phyloP scores from a whole-genome alignment of 1,140 invertebrate genomes.

The Drosophila parvula region DNA sequence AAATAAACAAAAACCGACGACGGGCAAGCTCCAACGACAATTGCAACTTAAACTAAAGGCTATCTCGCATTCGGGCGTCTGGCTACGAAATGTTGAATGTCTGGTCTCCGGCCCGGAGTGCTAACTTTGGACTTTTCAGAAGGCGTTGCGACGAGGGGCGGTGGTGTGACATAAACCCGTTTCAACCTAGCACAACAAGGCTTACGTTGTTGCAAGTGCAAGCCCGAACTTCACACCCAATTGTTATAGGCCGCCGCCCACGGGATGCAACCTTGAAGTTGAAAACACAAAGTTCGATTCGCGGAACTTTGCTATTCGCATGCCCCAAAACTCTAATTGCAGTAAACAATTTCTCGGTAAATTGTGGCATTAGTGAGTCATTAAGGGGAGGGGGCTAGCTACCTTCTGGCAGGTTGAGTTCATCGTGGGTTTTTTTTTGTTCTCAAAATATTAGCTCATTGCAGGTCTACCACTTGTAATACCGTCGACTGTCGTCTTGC shows the following conservation, averaged over 20 bases:
- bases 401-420: constrained; percentile 21
- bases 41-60: constrained; percentile 57
- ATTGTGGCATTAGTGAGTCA: constrained; percentile 70
- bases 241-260: constrained; percentile 15
- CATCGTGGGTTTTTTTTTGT: constrained; percentile 27
- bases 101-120: constrained; percentile 27
- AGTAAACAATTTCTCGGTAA: constrained; percentile 54
- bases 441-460: constrained; percentile 25
- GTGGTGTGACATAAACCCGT: constrained; percentile 21
- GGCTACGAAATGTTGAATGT: constrained; percentile 43
- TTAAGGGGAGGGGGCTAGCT: not conserved
- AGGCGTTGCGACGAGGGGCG: not conserved
- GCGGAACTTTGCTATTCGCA: constrained; percentile 30
- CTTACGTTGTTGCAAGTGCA: constrained; percentile 18
- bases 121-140: constrained; percentile 7
- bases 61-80: constrained; percentile 35
- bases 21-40: constrained; percentile 43
- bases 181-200: constrained; percentile 34
- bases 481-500: constrained; percentile 33
- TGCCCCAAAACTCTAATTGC: constrained; percentile 61
- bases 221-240: constrained; percentile 32
- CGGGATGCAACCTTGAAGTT: constrained; percentile 61
- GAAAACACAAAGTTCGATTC: constrained; percentile 64
- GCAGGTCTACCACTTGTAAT: constrained; percentile 6
- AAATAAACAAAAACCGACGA: constrained; percentile 19